Base-by-base conservation (phyloP, 2,113 vertebrate species). In the Drymodes brunneopygia region DNA sequence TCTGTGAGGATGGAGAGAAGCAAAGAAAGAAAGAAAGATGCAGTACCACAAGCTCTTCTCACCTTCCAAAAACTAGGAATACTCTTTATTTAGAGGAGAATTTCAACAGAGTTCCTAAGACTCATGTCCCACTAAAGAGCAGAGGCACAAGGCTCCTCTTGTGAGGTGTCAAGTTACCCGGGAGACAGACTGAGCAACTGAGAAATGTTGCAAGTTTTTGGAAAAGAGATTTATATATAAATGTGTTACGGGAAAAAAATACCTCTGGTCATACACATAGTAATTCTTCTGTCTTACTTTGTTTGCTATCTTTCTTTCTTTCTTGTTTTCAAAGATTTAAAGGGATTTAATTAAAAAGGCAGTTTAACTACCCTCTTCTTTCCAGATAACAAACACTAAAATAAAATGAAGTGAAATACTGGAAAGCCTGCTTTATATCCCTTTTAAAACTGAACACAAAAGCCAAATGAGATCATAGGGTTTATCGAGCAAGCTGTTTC, bases 331-430 rank as follows among this genome's bases (percentile, higher is more conserved):
- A 74, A 35, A 94, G 92, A 95, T 95, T 96, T 96, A 97, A 94
- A 86, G 86, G 94, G 94, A 91, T 92, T 96, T 96, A 96, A 97
- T 97, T 96, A 93, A 96, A 95, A 93, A 95, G 88, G 92, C 95
- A 91, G 75, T 97, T 97, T 95, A 92, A 94, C 92, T 83, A 78
- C 80, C 61, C 86, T 91, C 72, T 95, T 92, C 83, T 95, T 92
- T 92, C 82, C 91, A 91, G 67, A 95, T 91, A 93, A 71, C 92
- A 95, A 92, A 88, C 86, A 90, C 35, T 93, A 64, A 92, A 92
- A 86, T 70, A 93, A 94, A 93, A 83, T 88, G 72, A 92, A 94
- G 92, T 95, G 92, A 93, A 91, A 94, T 88, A 81, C 18, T 75
- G 75, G 80, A 94, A 72, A 86, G 92, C 38, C 17, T 91, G 44